These are phyloP conservation scores for Notodonta dromedarius DNA, from an alignment of 2,888 invertebrate species.

Conservation along the genomic window DNA sequence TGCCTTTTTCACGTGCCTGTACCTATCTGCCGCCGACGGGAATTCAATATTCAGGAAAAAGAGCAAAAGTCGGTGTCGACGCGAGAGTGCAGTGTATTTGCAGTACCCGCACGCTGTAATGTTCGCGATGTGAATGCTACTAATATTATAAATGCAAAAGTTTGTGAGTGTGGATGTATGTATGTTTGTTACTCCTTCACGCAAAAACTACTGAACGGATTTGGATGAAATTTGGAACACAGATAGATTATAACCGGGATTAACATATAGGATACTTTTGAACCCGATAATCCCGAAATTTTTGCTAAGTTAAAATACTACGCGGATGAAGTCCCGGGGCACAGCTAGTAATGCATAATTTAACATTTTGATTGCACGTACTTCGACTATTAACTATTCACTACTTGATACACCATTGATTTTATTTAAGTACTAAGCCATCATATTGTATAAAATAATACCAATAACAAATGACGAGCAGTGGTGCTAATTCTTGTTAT, in stretches of 20 bases:
- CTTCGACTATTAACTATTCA: neutral
- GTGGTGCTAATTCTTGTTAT: neutral
- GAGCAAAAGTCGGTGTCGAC: slow-evolving; percentile 54
- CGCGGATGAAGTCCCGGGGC: too few species aligned
- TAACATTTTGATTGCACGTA: neutral
- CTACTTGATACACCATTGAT: neutral
- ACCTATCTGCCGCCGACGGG: slow-evolving; percentile 53
- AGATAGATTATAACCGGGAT: too few species aligned
- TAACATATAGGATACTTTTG: too few species aligned
- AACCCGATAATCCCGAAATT: too few species aligned
- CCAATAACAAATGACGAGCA: neutral
- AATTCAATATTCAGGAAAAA: slow-evolving; percentile 78
- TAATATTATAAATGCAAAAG: too few species aligned
- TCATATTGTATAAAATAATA: neutral
- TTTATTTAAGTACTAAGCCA: neutral
- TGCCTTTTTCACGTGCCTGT: slow-evolving; percentile 67
- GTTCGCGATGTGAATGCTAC: slow-evolving; percentile 13
- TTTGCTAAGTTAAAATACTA: too few species aligned
- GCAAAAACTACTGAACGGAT: too few species aligned
- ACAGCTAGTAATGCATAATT: neutral
- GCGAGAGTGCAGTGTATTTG: slow-evolving; percentile 43
- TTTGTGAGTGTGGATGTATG: too few species aligned
- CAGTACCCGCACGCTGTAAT: slow-evolving; percentile 18
- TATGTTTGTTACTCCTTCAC: too few species aligned
- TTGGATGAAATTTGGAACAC: too few species aligned